phyloP scores from a whole-genome alignment of 2,113 vertebrate genomes.

The Chionis minor region DNA sequence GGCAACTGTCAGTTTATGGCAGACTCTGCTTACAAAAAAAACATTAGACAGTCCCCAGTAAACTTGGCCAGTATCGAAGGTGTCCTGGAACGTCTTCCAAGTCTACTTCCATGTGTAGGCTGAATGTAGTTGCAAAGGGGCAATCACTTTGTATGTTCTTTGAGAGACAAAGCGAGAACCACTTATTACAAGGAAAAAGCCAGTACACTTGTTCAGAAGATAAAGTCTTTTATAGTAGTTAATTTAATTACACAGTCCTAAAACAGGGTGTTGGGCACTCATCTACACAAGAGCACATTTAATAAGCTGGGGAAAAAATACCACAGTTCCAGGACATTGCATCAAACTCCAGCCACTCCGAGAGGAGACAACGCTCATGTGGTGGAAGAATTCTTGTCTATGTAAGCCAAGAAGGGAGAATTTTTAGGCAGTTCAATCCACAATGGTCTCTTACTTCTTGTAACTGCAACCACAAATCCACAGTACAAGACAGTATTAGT shows the following conservation, averaged over 20 bases:
- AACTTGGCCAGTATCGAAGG: background rate
- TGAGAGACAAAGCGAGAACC: constrained; percentile 1
- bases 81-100: constrained; percentile 26
- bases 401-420: constrained; percentile 13
- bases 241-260: constrained; percentile 71
- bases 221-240: constrained; percentile 74
- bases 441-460: constrained; percentile 35
- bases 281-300: constrained; percentile 61
- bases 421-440: constrained; percentile 52
- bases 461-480: constrained; percentile 51
- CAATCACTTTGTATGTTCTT: background rate
- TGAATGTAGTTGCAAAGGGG: background rate
- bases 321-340: constrained; percentile 45
- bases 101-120: background rate
- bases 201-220: constrained; percentile 58
- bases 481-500: constrained; percentile 34
- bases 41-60: background rate
- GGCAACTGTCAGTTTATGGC: constrained; percentile 29
- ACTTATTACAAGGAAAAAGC: constrained; percentile 33
- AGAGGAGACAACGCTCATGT: constrained; percentile 2
- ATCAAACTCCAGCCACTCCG: constrained; percentile 43
- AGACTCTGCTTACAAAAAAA: constrained; percentile 29
- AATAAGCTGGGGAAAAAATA: constrained; percentile 35
- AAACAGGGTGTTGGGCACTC: constrained; percentile 47
- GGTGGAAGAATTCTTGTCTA: constrained; percentile 20